A percentile compares a stretch with the other conserved stretches of the same genome.
Conservation (phyloP, 2,888 invertebrate genomes). For the Homarus gammarus region DNA sequence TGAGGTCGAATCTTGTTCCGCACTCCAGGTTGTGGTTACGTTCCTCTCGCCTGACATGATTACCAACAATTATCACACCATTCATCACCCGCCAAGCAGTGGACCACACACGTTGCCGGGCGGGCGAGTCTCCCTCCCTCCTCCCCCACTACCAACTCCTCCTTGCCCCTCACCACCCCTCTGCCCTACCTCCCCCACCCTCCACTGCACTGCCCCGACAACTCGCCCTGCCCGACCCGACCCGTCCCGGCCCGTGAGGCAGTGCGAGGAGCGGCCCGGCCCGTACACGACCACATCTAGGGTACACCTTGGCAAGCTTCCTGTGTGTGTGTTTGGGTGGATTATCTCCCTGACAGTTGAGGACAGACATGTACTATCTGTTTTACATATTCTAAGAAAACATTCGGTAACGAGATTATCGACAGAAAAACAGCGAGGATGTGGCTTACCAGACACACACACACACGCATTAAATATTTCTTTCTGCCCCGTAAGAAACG, state of each 20-base stretch:
- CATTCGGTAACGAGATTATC: too few relatives aligned
- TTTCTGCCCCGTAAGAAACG: too few relatives aligned
- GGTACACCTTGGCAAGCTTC: too few relatives aligned
- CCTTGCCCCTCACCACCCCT: constrained; percentile 1
- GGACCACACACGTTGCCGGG: constrained; percentile 59
- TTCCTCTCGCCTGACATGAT: constrained; percentile 30
- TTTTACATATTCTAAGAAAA: too few relatives aligned
- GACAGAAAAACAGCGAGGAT: too few relatives aligned
- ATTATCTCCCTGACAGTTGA: too few relatives aligned
- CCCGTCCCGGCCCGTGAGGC: background rate
- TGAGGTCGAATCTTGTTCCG: background rate
- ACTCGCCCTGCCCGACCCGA: background rate
- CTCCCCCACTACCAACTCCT: constrained; percentile 36
- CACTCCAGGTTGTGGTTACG: background rate
- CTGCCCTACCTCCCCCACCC: background rate
- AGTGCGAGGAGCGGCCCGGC: too few relatives aligned
- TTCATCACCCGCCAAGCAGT: constrained; percentile 56
- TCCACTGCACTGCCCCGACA: background rate
- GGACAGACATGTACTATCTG: too few relatives aligned
- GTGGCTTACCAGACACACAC: too few relatives aligned
- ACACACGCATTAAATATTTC: too few relatives aligned
- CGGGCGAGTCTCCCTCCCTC: background rate
- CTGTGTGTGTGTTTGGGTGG: too few relatives aligned
- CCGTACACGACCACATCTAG: background rate
- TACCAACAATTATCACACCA: constrained; percentile 69